Evolutionary conservation across 2,888 invertebrate species (phyloP), one percentile per base, ranked within the genome.

Genomic region (Platycheirus albimanus): DNA sequence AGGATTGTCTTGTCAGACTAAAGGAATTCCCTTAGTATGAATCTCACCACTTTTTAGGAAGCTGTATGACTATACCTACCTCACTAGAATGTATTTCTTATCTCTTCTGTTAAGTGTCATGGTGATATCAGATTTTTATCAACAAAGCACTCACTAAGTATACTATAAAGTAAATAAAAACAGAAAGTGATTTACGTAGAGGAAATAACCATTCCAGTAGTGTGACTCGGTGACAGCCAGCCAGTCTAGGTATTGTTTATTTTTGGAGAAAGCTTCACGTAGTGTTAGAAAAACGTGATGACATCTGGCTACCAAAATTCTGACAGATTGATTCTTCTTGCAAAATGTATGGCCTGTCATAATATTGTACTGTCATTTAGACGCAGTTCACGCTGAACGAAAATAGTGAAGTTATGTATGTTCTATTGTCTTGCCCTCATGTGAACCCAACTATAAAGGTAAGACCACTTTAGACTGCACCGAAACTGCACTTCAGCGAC

Each of bases 61-160:
- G 41, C 61, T 17, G 8, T 13, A 61, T 61, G 61, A 61, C 61
- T 61, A 61, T 61, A 45, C 45, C 61, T 61, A 61, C 45, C 61
- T n/a, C 61, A 61, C 61, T 61, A 58, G 41, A n/a, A n/a, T 24
- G 24, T 3, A 45, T 19, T 30, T 61, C 61, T 61, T 61, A 61
- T 61, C 61, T 1, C 13, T 7, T 17, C 0, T 11, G n/a, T 30
- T 28, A 61, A 45, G 30, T 61, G 61, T 61, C 45, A 58, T 5
- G 15, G 43, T 33, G 30, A 61, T 61, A 61, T 43, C 43, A 61
- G 17, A 58, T 61, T n/a, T n/a, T 19, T 33, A 30, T 28, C 30
- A 61, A 61, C 13, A 45, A 43, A 43, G n/a, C n/a, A 61, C 6
- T 15, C 24, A 3, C 3, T 43, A 17, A 17, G 13, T 24, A 3